Evolutionary conservation across 2,797 vertebrate genomes (phyloP), one percentile per base, ranked within the genome.

Genomic region (Acrossocheilus wenchowensis): DNA sequence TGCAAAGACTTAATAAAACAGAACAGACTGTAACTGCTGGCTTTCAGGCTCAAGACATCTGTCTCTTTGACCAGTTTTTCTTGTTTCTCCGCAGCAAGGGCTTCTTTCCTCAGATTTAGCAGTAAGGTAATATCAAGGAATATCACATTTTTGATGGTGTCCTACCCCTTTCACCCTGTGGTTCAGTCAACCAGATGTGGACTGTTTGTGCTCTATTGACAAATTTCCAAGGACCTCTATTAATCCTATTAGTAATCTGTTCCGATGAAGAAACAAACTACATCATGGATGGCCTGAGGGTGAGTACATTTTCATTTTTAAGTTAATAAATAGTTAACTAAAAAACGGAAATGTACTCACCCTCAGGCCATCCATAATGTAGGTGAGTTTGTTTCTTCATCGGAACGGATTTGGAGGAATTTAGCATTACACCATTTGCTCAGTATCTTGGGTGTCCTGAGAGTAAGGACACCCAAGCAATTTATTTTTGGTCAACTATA

Each of bases 21-120:
- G 23, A 73, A 26, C 41, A 73, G 41, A 45, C 71, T 43, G 71
- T 26, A 48, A 48, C 43, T 3, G 12, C 71, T 73, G 6, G 71
- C 11, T 73, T 73, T 45, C 41, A 48, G 8, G 71, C 23, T 48
- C 41, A 48, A 2, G 11, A 14, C 71, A 73, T 73, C 3, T 15
- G 41, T 45, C 71, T 73, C 21, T 73, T 73, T 15, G 43, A 73
- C 71, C 41, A 73, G 71, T 87, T 43, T n/a, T 82, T 78, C 72
- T 36, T 82, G 60, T 79, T 78, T 34, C 21, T 84, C 5, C 69
- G 78, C 72, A 43, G 19, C 64, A 68, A 52, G 79, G 83, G 3
- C 17, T 71, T 64, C 45, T 39, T 48, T 23, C n/a, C 4, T 36
- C 36, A 57, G 43, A 72, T 64, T 72, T 73, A 60, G 86, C 73